Evolutionary conservation across 2,113 vertebrate species (phyloP).

Genomic region (Cacatua alba): DNA sequence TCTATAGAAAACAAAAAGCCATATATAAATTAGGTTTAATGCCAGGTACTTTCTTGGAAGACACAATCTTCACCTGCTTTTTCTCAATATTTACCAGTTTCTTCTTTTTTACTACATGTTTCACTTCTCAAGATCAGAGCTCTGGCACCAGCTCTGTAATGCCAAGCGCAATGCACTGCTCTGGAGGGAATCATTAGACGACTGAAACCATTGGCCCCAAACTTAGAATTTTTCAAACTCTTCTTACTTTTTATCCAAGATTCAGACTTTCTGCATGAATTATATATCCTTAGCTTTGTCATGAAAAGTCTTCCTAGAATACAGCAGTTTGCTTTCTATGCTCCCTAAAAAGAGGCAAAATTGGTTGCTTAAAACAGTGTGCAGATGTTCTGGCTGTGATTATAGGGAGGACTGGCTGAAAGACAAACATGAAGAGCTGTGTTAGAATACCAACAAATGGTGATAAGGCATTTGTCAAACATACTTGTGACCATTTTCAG

Average conservation of each 20-base stretch:
- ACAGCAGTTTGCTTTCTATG: not conserved
- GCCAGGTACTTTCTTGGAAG: not conserved
- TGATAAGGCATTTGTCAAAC: not conserved
- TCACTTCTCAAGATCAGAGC: not conserved
- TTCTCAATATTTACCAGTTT: not conserved
- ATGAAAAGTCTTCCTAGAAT: not conserved
- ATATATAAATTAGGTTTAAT: not conserved
- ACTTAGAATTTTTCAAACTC: not conserved
- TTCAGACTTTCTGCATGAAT: not conserved
- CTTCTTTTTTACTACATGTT: not conserved
- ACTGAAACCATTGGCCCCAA: not conserved
- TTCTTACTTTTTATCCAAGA: not conserved
- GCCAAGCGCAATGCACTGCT: not conserved
- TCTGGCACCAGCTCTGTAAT: not conserved
- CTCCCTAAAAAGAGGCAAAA: conserved; percentile 7
- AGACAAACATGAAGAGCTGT: not conserved
- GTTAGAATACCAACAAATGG: conserved; percentile 2
- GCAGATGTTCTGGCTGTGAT: conserved; percentile 15
- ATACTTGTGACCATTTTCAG: not conserved
- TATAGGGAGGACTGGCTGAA: not conserved
- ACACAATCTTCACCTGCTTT: not conserved
- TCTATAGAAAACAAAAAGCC: not conserved
- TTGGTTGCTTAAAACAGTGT: not conserved
- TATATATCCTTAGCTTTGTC: not conserved
- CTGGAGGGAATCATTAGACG: not conserved